A percentile compares a stretch with the other conserved stretches of the same genome.
Conservation (phyloP, 1,140 invertebrate species). For the Pseudomyrmex cubaensis region DNA sequence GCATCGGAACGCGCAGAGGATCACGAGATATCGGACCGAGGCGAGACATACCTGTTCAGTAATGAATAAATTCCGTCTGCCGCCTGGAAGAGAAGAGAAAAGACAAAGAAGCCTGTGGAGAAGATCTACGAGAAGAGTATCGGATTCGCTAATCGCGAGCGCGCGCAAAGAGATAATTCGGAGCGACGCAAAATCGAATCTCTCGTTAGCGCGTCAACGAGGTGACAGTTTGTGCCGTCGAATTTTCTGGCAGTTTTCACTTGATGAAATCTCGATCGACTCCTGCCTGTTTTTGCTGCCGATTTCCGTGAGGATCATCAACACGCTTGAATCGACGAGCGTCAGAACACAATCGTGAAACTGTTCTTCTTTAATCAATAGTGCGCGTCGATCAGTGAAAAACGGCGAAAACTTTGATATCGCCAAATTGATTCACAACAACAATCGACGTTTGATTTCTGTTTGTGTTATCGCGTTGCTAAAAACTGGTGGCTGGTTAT, state of each 20-base stretch:
- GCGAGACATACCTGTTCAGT: constrained; percentile 38
- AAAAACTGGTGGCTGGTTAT: neutral
- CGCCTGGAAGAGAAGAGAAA: constrained; percentile 38
- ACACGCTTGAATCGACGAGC: neutral
- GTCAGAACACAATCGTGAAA: constrained; percentile 3
- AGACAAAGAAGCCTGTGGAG: neutral
- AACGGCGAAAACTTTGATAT: constrained; percentile 15
- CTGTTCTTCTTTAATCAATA: constrained; percentile 33
- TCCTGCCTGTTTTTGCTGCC: neutral
- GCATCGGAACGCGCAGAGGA: constrained; percentile 16
- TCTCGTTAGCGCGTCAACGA: neutral
- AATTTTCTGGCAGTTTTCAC: neutral
- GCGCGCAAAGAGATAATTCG: constrained; percentile 13
- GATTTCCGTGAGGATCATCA: constrained; percentile 15
- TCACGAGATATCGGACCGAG: constrained; percentile 36
- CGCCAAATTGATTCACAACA: neutral
- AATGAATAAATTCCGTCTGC: constrained; percentile 53
- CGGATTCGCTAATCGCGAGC: neutral
- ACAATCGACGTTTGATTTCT: neutral
- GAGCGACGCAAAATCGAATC: neutral
- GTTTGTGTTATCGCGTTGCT: neutral
- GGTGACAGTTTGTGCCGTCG: neutral
- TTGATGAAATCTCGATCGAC: neutral
- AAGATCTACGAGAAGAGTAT: neutral
- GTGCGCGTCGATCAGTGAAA: constrained; percentile 40